Percentiles rank a stretch among this genome's conserved stretches.
These are phyloP conservation scores for Okamejei kenojei DNA, from an alignment of 2,797 vertebrate genomes.

Conservation along the genomic window DNA sequence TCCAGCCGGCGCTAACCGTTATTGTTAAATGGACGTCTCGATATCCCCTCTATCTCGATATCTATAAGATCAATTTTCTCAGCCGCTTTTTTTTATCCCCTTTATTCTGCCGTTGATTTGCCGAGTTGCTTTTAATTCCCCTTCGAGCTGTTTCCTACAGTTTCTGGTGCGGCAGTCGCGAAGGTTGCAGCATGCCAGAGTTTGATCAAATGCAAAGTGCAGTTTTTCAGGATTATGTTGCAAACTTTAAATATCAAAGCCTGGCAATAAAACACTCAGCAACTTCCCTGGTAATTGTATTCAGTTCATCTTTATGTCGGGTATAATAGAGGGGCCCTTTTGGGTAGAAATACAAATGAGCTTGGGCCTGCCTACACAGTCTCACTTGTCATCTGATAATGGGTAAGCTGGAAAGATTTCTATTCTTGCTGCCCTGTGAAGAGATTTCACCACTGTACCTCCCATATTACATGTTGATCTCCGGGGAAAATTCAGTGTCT, in stretches of 20 bases:
- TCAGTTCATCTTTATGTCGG: slow-evolving; percentile 24
- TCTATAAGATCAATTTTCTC: neutral
- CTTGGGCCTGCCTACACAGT: neutral
- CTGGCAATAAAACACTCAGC: slow-evolving; percentile 32
- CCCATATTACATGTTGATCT: slow-evolving; percentile 40
- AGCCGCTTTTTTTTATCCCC: neutral
- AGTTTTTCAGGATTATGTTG: slow-evolving; percentile 36
- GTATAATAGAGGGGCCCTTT: slow-evolving; percentile 16
- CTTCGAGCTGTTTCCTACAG: slow-evolving; percentile 1
- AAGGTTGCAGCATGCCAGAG: neutral
- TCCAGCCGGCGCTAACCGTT: neutral
- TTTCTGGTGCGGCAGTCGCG: neutral
- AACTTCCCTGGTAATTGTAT: slow-evolving; percentile 21
- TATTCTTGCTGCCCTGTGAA: slow-evolving; percentile 31
- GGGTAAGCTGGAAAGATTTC: neutral
- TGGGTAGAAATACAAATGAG: neutral
- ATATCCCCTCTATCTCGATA: neutral
- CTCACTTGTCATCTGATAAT: slow-evolving; percentile 38
- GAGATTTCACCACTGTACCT: slow-evolving; percentile 25
- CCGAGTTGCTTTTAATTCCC: neutral
- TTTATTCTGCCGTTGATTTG: slow-evolving; percentile 2
- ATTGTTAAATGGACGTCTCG: neutral
- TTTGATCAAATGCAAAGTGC: neutral
- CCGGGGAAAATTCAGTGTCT: slow-evolving; percentile 32
- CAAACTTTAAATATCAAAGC: slow-evolving; percentile 35